A percentile compares a stretch with the other conserved stretches of the same genome.
Evolutionary conservation across 2,797 vertebrate genomes (phyloP).

Genomic region (Epinephelus awoara): DNA sequence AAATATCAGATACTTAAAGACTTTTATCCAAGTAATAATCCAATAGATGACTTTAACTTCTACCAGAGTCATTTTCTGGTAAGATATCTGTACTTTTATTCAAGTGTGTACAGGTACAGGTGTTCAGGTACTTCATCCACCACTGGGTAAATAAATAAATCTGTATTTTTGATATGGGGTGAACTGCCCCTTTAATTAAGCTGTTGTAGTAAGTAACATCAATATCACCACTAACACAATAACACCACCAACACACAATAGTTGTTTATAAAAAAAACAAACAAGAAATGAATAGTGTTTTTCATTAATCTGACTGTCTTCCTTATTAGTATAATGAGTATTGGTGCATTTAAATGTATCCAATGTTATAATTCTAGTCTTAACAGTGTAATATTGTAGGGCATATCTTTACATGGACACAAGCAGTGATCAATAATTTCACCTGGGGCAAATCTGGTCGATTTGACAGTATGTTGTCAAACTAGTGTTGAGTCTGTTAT

Average conservation of each 20-base stretch:
- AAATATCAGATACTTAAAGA: too few species aligned
- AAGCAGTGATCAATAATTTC: neutral
- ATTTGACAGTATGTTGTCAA: conserved; percentile 10
- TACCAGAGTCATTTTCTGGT: too few species aligned
- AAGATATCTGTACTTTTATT: too few species aligned
- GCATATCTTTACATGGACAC: neutral
- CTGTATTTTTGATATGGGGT: too few species aligned
- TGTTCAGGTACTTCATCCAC: too few species aligned
- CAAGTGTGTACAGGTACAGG: too few species aligned
- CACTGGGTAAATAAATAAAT: too few species aligned
- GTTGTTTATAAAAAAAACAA: neutral
- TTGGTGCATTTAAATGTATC: neutral
- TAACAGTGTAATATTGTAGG: neutral
- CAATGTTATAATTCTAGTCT: neutral
- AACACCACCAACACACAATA: neutral
- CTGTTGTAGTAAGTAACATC: too few species aligned
- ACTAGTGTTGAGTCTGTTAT: neutral
- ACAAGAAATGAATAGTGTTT: too few species aligned
- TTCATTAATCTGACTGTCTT: neutral
- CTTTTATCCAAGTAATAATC: too few species aligned
- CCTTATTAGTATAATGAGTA: neutral
- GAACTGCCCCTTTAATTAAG: neutral
- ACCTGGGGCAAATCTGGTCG: neutral
- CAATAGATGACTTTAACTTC: too few species aligned
- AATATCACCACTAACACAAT: neutral